A percentile compares a stretch with the other conserved stretches of the same genome.
Conservation (phyloP, 2,888 invertebrate species). For the Protodeltote pygarga region DNA sequence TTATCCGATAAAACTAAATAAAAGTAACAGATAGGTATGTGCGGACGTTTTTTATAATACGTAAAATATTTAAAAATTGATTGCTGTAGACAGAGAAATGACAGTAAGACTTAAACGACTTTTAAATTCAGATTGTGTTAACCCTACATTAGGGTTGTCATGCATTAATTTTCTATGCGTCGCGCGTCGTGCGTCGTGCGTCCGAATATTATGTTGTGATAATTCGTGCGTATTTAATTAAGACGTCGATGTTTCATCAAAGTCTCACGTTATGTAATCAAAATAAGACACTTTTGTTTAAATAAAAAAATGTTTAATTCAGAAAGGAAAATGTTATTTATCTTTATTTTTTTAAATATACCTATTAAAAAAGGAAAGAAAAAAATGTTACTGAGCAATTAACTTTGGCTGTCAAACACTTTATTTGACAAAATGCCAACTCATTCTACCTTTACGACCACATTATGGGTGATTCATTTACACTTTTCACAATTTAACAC, state of each 20-base stretch:
- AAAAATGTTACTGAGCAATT: neutral
- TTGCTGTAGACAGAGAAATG: neutral
- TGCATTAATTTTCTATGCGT: constrained; percentile 32
- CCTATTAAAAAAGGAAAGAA: constrained; percentile 6
- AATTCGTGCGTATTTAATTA: constrained; percentile 46
- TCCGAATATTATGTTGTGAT: constrained; percentile 42
- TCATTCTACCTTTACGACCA: too few relatives aligned
- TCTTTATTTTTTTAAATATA: constrained; percentile 6
- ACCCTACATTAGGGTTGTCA: constrained; percentile 31
- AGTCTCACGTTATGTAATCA: constrained; percentile 10
- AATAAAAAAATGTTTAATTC: constrained; percentile 30
- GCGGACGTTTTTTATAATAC: too few relatives aligned
- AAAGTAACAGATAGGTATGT: too few relatives aligned
- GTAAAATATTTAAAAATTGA: too few relatives aligned
- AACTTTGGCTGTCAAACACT: too few relatives aligned
- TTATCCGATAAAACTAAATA: too few relatives aligned
- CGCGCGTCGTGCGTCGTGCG: constrained; percentile 25
- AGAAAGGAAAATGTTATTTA: constrained; percentile 29
- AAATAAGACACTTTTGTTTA: constrained; percentile 40
- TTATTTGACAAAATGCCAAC: too few relatives aligned
- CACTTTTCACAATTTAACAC: neutral
- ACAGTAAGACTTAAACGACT: neutral
- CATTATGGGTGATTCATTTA: neutral
- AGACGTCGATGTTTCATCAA: constrained; percentile 26
- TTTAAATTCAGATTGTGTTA: constrained; percentile 1